Conservation (phyloP, 2,113 vertebrate genomes). For the Salvelinus fontinalis region DNA sequence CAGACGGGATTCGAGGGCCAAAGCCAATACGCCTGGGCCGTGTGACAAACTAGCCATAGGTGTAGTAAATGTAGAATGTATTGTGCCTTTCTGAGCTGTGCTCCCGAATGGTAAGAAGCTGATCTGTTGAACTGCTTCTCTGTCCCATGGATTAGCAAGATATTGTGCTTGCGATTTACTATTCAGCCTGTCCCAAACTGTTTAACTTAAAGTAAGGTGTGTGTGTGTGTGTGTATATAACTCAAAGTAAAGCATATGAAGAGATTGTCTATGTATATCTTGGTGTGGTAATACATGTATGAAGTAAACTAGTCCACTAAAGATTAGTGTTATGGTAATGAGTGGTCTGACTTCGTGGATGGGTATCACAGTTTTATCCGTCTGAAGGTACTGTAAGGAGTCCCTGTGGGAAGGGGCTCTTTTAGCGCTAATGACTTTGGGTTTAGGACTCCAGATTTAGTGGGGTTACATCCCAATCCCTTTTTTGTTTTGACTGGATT, state of each 20-base stretch:
- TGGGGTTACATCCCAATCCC: not conserved
- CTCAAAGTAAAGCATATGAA: too few relatives aligned
- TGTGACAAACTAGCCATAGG: not conserved
- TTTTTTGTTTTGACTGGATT: not conserved
- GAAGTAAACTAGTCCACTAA: not conserved
- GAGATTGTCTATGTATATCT: too few relatives aligned
- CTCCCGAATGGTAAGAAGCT: not conserved
- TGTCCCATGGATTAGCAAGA: not conserved
- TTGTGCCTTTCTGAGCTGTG: not conserved
- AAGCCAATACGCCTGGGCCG: not conserved
- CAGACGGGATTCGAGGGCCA: slow-evolving; percentile 1
- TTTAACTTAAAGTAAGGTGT: too few relatives aligned
- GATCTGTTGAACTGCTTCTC: not conserved
- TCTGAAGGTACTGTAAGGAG: not conserved
- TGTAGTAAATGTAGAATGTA: not conserved
- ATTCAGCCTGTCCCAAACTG: too few relatives aligned
- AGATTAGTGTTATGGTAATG: not conserved
- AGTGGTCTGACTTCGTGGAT: slow-evolving; percentile 15
- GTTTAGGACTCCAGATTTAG: not conserved
- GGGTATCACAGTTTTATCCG: slow-evolving; percentile 11
- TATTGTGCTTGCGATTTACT: not conserved
- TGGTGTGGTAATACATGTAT: not conserved
- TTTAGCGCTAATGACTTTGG: slow-evolving; percentile 13
- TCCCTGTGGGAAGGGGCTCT: not conserved
- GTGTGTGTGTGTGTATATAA: not conserved